Evolutionary conservation across 2,888 invertebrate species (phyloP), one percentile per base, ranked within the genome.

Genomic region (Drosophila demipolita): DNA sequence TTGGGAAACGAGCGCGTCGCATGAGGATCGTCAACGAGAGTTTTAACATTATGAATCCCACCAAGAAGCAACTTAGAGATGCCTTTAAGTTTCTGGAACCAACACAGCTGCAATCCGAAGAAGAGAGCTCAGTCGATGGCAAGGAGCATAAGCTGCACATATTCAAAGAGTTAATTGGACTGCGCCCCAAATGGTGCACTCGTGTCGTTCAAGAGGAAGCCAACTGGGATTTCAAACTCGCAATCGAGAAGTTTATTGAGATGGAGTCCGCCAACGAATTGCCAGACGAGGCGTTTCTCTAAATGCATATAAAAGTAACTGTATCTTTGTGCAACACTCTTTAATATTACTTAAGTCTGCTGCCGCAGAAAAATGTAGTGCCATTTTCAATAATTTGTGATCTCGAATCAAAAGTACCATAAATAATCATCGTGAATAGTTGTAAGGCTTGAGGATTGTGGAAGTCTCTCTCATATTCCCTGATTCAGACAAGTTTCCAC

Each of bases 171-270:
- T 40, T 90, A 0, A 91, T 92, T 0, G 82, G 80, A 2, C 77
- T 91, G 7, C 91, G 89, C 42, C 86, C 91, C 4, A 71, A 91
- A 54, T 92, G 92, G 92, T 92, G 91, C 63, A 89, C 82, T 1
- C 80, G 91, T 40, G 86, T 92, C 45, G 70, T 92, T 9, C 73
- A 78, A 12, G 91, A 92, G 20, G 89, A 90, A 20, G 91, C 87
- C 3, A 72, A 87, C 29, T 92, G 93, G 93, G 68, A 91, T 15
- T 87, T 91, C 17, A 60, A 87, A 26, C 40, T 63, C 1, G 87
- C 92, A 0, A 36, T 92, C 4, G 68, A 88, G 23, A 50, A 81
- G 32, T 92, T 91, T 36, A 23, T 90, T 11, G 35, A 72, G 17
- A 82, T 89, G 63, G 71, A 78, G 11, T 53, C 78, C 0, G 61